These are phyloP conservation scores for Oncorhynchus mykiss DNA, from an alignment of 2,113 vertebrate genomes.

Conservation along the genomic window DNA sequence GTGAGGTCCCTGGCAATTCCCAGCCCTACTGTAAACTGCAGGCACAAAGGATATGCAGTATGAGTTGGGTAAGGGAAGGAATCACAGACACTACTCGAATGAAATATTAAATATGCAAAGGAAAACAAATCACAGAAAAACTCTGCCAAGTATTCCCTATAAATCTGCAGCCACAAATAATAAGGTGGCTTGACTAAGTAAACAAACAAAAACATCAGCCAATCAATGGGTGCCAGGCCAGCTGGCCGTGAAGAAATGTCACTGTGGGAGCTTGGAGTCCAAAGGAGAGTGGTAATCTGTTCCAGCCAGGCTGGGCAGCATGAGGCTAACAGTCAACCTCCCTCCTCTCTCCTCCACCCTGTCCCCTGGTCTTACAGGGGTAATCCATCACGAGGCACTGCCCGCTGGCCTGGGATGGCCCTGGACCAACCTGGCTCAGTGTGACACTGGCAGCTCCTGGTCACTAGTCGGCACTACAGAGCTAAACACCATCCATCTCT, in stretches of 20 bases:
- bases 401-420: constrained; percentile 40
- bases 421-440: constrained; percentile 31
- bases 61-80: too few relatives aligned
- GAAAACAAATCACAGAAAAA: neutral
- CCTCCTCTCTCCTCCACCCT: constrained; percentile 18
- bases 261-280: constrained; percentile 44
- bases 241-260: constrained; percentile 42
- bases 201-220: constrained; percentile 32
- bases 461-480: constrained; percentile 24
- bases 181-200: constrained; percentile 11
- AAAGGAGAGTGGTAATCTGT: constrained; percentile 47
- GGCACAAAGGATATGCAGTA: neutral
- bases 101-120: neutral
- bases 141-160: constrained; percentile 3
- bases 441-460: constrained; percentile 40
- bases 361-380: constrained; percentile 49
- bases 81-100: neutral
- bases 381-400: constrained; percentile 71
- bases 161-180: constrained; percentile 25
- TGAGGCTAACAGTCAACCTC: constrained; percentile 54
- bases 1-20: too few relatives aligned
- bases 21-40: too few relatives aligned
- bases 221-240: constrained; percentile 42
- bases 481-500: constrained; percentile 50
- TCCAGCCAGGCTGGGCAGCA: constrained; percentile 40